Percentiles rank a stretch among this genome's conserved stretches.
phyloP scores from a whole-genome alignment of 2,888 invertebrate species.

The Notodonta ziczac region DNA sequence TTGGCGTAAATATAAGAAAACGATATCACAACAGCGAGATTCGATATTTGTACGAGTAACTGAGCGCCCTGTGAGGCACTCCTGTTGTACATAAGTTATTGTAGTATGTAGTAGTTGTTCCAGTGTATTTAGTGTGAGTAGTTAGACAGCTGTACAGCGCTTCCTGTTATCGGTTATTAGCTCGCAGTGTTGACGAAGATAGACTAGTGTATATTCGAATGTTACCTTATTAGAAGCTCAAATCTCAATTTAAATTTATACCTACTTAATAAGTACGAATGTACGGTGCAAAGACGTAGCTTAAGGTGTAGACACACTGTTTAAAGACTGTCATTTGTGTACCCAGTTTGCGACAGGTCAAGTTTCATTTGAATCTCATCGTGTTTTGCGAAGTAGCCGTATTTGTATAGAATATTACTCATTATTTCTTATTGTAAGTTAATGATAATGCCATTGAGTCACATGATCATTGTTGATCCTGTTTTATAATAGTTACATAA shows the following conservation, averaged over 20 bases:
- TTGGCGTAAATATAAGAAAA: too few relatives aligned
- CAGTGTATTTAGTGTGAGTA: constrained; percentile 35
- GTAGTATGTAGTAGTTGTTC: constrained; percentile 27
- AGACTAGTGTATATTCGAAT: constrained; percentile 1
- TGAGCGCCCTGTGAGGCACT: constrained; percentile 18
- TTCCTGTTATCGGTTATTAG: constrained; percentile 41
- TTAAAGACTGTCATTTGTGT: background rate
- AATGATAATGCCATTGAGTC: constrained; percentile 26
- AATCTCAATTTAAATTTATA: constrained; percentile 4
- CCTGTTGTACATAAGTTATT: constrained; percentile 42
- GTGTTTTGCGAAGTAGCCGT: background rate
- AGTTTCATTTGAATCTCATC: background rate
- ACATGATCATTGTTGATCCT: constrained; percentile 26
- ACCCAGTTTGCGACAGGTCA: too few relatives aligned
- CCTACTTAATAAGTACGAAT: background rate
- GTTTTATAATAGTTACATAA: constrained; percentile 36
- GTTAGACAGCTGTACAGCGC: constrained; percentile 60
- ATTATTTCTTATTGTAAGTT: background rate
- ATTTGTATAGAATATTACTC: background rate
- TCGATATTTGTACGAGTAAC: too few relatives aligned
- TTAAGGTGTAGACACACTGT: background rate
- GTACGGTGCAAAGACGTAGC: background rate
- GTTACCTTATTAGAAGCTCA: background rate
- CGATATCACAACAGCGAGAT: background rate
- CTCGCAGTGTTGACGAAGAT: constrained; percentile 15